phyloP scores from a whole-genome alignment of 2,113 vertebrate species.

The Sinocyclocheilus maitianheensis region DNA sequence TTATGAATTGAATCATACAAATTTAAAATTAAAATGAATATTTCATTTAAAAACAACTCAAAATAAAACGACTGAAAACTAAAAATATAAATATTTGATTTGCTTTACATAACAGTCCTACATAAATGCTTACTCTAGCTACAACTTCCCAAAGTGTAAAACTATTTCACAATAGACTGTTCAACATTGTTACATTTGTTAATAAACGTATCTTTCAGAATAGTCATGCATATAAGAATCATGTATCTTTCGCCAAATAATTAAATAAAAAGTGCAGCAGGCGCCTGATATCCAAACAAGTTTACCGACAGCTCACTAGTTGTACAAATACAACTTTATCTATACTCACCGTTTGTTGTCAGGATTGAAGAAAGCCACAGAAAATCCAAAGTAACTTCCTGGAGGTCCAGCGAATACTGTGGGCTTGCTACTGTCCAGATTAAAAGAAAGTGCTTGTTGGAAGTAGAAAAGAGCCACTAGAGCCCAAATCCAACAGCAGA shows the following conservation, averaged over 20 bases:
- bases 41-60: too few relatives aligned
- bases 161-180: too few relatives aligned
- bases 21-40: too few relatives aligned
- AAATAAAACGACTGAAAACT: too few relatives aligned
- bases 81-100: too few relatives aligned
- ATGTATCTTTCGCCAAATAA: not conserved
- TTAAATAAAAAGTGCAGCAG: not conserved
- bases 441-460: conserved; percentile 72
- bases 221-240: not conserved
- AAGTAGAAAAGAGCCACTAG: not conserved
- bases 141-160: too few relatives aligned
- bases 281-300: not conserved
- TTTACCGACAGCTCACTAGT: not conserved
- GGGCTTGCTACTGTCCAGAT: conserved; percentile 83
- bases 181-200: not conserved
- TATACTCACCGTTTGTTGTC: conserved; percentile 77
- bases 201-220: not conserved
- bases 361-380: conserved; percentile 89
- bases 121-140: too few relatives aligned
- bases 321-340: not conserved
- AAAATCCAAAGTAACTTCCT: conserved; percentile 96
- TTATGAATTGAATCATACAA: too few relatives aligned
- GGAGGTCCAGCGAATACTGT: conserved; percentile 80
- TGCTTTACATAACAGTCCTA: too few relatives aligned
- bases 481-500: not conserved